Conservation (phyloP, 37 sponge, comb jelly and placozoan genomes). For the Theonella swinhoei region DNA sequence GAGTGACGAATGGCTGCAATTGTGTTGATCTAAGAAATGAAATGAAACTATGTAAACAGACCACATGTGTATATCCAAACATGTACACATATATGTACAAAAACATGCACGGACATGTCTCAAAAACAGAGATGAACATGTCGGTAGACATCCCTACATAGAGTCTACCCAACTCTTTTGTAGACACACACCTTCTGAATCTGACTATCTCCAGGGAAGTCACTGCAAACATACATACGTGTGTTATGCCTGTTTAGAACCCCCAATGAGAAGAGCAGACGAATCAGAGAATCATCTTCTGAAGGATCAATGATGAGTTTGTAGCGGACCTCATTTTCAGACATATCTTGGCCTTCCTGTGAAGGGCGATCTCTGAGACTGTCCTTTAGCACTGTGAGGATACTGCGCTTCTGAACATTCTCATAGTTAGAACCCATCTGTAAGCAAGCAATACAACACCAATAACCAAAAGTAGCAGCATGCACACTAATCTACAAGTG, state of each 20-base stretch:
- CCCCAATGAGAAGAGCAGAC: conserved; percentile 71
- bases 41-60: not conserved
- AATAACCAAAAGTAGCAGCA: too few relatives aligned
- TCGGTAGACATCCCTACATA: not conserved
- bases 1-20: conserved; percentile 78
- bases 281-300: conserved; percentile 76
- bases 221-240: conserved; percentile 69
- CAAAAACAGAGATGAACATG: not conserved
- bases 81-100: not conserved
- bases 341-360: conserved; percentile 35
- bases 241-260: conserved; percentile 61
- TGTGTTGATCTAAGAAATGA: conserved; percentile 59
- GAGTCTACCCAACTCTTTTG: not conserved
- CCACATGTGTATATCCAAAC: too few relatives aligned
- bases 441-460: too few relatives aligned
- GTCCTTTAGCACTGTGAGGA: conserved; percentile 56
- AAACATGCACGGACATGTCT: not conserved
- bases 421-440: not conserved
- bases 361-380: conserved; percentile 62
- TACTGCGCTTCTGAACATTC: conserved; percentile 13
- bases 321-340: conserved; percentile 77
- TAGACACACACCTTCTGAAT: conserved; percentile 59
- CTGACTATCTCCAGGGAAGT: conserved; percentile 84
- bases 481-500: not conserved
- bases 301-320: conserved; percentile 86